A percentile compares a stretch with the other conserved stretches of the same genome.
phyloP scores from a whole-genome alignment of 23 tunicate genomes.

The Diplosoma virens region DNA sequence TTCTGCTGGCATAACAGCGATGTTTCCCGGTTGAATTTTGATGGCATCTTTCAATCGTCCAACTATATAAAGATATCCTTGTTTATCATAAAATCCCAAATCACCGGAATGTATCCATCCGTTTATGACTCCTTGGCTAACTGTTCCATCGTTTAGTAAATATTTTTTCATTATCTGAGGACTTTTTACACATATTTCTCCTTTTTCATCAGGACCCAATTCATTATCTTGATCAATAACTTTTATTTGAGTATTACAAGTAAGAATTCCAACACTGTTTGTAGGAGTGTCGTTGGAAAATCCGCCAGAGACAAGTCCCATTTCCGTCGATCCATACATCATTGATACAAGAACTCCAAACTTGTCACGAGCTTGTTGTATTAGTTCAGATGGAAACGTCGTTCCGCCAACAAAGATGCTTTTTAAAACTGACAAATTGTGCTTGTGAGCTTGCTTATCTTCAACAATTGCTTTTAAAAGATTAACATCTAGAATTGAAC shows the following conservation, averaged over 20 bases:
- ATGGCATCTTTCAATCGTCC: slow-evolving; percentile 85
- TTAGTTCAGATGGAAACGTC: slow-evolving; percentile 5
- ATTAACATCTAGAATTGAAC: not conserved
- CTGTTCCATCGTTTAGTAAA: slow-evolving; percentile 50
- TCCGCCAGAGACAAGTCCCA: not conserved
- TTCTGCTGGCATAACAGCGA: slow-evolving; percentile 89
- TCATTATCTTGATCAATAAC: slow-evolving; percentile 41
- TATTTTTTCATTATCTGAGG: slow-evolving; percentile 93
- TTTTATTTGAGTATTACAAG: not conserved
- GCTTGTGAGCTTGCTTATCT: not conserved
- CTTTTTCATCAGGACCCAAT: slow-evolving; percentile 46
- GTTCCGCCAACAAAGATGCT: not conserved
- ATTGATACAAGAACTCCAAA: not conserved
- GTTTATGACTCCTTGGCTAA: slow-evolving; percentile 28
- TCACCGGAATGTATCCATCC: slow-evolving; percentile 98
- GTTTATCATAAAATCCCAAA: slow-evolving; percentile 81
- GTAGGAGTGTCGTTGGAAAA: not conserved
- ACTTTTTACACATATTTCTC: slow-evolving; percentile 76
- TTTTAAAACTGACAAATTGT: not conserved
- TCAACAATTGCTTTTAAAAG: not conserved
- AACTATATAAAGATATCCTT: slow-evolving; percentile 56
- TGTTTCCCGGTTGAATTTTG: slow-evolving; percentile 38
- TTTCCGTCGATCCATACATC: slow-evolving; percentile 7
- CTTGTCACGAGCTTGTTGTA: not conserved
- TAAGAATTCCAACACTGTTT: not conserved